A percentile compares a stretch with the other conserved stretches of the same genome.
These are phyloP conservation scores for Ectobius pallidus DNA, from an alignment of 2,888 invertebrate species.

Conservation along the genomic window DNA sequence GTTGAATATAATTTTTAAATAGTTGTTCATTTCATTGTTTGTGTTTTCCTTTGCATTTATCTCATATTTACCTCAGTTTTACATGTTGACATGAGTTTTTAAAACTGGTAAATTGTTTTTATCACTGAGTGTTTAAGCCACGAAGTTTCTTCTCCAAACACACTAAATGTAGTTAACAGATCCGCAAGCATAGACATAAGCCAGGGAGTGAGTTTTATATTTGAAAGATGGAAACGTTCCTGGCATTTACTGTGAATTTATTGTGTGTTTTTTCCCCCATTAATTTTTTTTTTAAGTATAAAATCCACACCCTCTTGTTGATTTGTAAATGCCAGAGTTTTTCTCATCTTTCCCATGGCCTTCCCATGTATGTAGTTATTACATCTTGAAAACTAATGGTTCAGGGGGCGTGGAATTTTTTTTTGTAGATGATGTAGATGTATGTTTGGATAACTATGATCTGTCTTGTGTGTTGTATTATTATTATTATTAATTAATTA, in stretches of 20 bases:
- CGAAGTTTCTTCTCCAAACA: not conserved
- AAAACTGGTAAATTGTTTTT: too few species aligned
- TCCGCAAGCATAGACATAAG: not conserved
- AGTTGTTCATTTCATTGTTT: too few species aligned
- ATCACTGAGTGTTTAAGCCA: too few species aligned
- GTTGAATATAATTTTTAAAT: too few species aligned
- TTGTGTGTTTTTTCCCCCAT: too few species aligned
- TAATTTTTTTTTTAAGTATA: too few species aligned
- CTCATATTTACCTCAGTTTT: not conserved
- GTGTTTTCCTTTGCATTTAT: not conserved
- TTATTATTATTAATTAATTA: conserved; percentile 4
- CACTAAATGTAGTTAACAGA: not conserved
- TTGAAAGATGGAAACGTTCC: not conserved
- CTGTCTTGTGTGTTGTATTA: conserved; percentile 21
- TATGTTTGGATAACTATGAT: conserved; percentile 30
- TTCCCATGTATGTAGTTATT: conserved; percentile 2
- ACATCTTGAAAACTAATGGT: not conserved
- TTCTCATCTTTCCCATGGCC: not conserved
- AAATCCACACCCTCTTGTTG: not conserved
- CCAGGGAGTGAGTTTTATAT: not conserved
- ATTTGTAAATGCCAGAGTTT: conserved; percentile 12
- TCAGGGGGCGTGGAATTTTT: conserved; percentile 14
- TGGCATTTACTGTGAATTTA: conserved; percentile 9
- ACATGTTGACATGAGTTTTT: too few species aligned
- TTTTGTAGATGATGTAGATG: conserved; percentile 22